phyloP scores from a whole-genome alignment of 1,140 invertebrate species.

The Polyergus mexicanus region DNA sequence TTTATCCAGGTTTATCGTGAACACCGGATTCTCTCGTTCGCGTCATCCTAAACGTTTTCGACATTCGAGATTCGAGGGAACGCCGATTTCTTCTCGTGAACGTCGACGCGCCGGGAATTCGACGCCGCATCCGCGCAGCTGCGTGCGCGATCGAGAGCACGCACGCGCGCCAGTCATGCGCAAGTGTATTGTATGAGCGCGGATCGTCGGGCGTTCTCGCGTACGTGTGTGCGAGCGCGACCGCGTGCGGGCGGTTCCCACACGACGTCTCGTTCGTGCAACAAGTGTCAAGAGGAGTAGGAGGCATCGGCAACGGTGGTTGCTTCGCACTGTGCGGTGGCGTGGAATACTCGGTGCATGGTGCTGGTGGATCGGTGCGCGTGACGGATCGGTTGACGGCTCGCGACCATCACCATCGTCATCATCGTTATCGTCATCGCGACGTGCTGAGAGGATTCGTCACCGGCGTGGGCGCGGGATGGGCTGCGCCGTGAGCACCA shows the following conservation, averaged over 20 bases:
- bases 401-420: background rate
- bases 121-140: slow-evolving; percentile 50
- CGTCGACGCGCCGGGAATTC: slow-evolving; percentile 27
- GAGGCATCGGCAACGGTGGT: slow-evolving; percentile 21
- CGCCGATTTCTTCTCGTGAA: background rate
- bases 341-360: slow-evolving; percentile 29
- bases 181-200: slow-evolving; percentile 16
- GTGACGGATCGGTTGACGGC: slow-evolving; percentile 37
- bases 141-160: slow-evolving; percentile 30
- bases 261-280: slow-evolving; percentile 78
- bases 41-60: too few species aligned
- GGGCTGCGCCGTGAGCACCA: slow-evolving; percentile 93
- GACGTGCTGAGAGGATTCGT: slow-evolving; percentile 29
- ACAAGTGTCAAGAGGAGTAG: slow-evolving; percentile 81
- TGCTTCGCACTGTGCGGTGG: slow-evolving; percentile 30
- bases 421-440: background rate
- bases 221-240: slow-evolving; percentile 71
- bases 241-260: slow-evolving; percentile 83
- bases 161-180: background rate
- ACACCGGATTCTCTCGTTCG: background rate
- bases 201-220: slow-evolving; percentile 16
- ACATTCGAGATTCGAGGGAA: too few species aligned
- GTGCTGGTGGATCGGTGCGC: slow-evolving; percentile 39
- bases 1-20: too few species aligned
- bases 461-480: slow-evolving; percentile 85